These are phyloP conservation scores for Oreortyx pictus DNA, from an alignment of 2,797 vertebrate genomes.

Conservation along the genomic window DNA sequence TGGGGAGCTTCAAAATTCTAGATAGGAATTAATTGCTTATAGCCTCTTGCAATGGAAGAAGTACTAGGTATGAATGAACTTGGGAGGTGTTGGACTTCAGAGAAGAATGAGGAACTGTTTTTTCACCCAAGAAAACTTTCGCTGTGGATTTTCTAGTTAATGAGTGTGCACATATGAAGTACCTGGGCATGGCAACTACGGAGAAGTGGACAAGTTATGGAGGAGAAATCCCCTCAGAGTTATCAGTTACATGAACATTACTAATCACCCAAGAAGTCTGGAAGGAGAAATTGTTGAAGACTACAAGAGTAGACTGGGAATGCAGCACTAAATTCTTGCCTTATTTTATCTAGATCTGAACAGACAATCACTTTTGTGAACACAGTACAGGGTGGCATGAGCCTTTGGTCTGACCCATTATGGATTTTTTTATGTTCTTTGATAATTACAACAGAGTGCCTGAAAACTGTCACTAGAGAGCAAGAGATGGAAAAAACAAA, in stretches of 20 bases:
- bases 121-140: background rate
- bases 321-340: background rate
- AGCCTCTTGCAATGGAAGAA: background rate
- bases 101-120: background rate
- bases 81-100: fast-evolving
- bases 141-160: background rate
- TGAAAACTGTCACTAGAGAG: background rate
- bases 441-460: background rate
- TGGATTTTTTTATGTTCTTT: background rate
- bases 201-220: background rate
- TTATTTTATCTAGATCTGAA: background rate
- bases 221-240: background rate
- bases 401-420: background rate
- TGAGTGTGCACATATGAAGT: background rate
- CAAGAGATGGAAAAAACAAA: background rate
- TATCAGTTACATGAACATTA: background rate
- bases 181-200: background rate
- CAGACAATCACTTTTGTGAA: background rate
- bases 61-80: background rate
- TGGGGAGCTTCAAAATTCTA: background rate
- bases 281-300: background rate
- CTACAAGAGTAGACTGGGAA: background rate
- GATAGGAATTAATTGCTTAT: background rate
- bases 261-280: fast-evolving
- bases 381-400: background rate